Evolutionary conservation across 2,113 vertebrate species (phyloP).

Genomic region (Seriola aureovittata): DNA sequence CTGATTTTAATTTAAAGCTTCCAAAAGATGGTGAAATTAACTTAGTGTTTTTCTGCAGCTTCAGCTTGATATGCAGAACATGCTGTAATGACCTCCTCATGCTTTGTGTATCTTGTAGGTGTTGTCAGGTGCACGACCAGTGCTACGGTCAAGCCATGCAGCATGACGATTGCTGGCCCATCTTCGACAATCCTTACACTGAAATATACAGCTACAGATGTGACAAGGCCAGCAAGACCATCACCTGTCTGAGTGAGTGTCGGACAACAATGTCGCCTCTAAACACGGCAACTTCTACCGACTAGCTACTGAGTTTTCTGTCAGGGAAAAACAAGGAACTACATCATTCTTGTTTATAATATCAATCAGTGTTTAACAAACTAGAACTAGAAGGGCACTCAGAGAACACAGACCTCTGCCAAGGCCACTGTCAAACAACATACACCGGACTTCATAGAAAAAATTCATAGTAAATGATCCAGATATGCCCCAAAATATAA

Average conservation of each 20-base stretch:
- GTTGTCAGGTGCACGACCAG: slow-evolving; percentile 85
- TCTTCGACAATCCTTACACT: slow-evolving; percentile 89
- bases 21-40: not conserved
- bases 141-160: slow-evolving; percentile 80
- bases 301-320: not conserved
- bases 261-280: not conserved
- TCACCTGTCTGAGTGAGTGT: slow-evolving; percentile 86
- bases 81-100: not conserved
- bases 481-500: too few relatives aligned
- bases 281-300: not conserved
- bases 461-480: too few relatives aligned
- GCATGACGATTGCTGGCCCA: slow-evolving; percentile 56
- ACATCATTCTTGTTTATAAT: not conserved
- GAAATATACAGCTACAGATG: slow-evolving; percentile 78
- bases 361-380: not conserved
- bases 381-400: too few relatives aligned
- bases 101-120: slow-evolving; percentile 75
- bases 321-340: not conserved
- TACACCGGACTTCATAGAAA: too few relatives aligned
- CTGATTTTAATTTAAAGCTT: not conserved
- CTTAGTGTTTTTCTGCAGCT: not conserved
- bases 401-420: too few relatives aligned
- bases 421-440: too few relatives aligned
- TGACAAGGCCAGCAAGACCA: slow-evolving; percentile 28
- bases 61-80: not conserved